phyloP scores from a whole-genome alignment of 2,113 vertebrate genomes.

The Percopsis transmontana region DNA sequence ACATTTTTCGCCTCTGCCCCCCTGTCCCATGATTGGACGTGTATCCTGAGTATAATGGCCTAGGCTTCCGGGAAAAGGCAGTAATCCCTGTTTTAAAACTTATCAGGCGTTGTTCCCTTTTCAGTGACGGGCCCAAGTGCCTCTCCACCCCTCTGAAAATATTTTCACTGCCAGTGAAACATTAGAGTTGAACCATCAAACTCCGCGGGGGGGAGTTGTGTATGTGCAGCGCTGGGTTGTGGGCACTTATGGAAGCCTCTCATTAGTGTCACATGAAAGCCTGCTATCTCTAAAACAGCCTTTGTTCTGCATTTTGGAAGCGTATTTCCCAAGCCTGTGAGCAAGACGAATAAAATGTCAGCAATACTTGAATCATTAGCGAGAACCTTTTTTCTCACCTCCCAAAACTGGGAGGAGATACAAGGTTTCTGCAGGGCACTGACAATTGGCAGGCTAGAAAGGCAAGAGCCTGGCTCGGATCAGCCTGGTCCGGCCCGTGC shows the following conservation, averaged over 20 bases:
- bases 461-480: conserved; percentile 50
- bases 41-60: conserved; percentile 7
- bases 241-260: not conserved
- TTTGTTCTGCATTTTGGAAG: not conserved
- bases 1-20: conserved; percentile 25
- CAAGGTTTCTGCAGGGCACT: conserved; percentile 27
- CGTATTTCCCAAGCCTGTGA: not conserved
- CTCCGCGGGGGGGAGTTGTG: conserved; percentile 22
- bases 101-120: conserved; percentile 9
- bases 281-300: not conserved
- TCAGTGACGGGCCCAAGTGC: conserved; percentile 28
- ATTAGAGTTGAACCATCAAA: conserved; percentile 70
- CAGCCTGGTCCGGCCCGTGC: conserved; percentile 33
- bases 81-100: conserved; percentile 18
- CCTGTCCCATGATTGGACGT: not conserved
- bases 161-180: conserved; percentile 59
- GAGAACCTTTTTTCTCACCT: conserved; percentile 3
- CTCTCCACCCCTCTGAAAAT: conserved; percentile 57
- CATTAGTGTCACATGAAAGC: not conserved
- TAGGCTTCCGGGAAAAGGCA: conserved; percentile 6
- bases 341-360: not conserved
- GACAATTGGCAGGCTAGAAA: conserved; percentile 46
- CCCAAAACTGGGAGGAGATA: conserved; percentile 26
- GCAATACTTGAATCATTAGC: not conserved
- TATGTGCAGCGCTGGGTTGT: not conserved